Evolutionary conservation across 2,797 vertebrate genomes (phyloP).

Genomic region (Chrysolophus pictus): DNA sequence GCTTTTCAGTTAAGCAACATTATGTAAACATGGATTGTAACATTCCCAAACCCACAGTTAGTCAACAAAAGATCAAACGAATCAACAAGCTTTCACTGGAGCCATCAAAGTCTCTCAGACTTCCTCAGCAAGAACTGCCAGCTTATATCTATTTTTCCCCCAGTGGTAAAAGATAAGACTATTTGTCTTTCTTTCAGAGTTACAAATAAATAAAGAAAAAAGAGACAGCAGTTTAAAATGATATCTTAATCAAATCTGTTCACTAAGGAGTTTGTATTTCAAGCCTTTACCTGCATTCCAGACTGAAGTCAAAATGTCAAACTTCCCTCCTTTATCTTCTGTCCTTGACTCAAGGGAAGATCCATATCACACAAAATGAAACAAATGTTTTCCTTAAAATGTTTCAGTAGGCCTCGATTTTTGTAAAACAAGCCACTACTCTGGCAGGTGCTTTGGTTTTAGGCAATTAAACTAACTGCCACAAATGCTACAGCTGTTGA

Average conservation of each 20-base stretch:
- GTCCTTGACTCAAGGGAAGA: constrained; percentile 30
- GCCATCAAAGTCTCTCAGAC: constrained; percentile 62
- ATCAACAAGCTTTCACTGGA: constrained; percentile 22
- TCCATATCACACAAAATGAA: constrained; percentile 69
- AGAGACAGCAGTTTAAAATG: constrained; percentile 32
- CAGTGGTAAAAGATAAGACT: constrained; percentile 25
- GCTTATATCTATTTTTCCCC: not conserved
- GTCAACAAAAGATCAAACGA: constrained; percentile 75
- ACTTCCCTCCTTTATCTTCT: constrained; percentile 41
- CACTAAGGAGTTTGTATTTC: constrained; percentile 60
- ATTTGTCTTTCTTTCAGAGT: constrained; percentile 23
- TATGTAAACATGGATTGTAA: constrained; percentile 61
- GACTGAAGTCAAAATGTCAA: constrained; percentile 48
- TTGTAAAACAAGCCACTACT: constrained; percentile 63
- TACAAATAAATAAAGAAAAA: constrained; percentile 56
- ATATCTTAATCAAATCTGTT: constrained; percentile 55
- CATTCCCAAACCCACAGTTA: constrained; percentile 31
- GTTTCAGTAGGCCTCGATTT: constrained; percentile 56
- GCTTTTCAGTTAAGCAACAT: constrained; percentile 37
- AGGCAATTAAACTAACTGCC: constrained; percentile 53
- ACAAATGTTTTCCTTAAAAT: constrained; percentile 55
- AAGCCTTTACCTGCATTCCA: constrained; percentile 55
- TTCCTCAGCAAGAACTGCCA: constrained; percentile 22
- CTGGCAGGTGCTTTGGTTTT: constrained; percentile 63
- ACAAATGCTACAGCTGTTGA: constrained; percentile 17